Evolutionary conservation across 1,140 invertebrate genomes (phyloP).

Genomic region (Colletes latitarsis): DNA sequence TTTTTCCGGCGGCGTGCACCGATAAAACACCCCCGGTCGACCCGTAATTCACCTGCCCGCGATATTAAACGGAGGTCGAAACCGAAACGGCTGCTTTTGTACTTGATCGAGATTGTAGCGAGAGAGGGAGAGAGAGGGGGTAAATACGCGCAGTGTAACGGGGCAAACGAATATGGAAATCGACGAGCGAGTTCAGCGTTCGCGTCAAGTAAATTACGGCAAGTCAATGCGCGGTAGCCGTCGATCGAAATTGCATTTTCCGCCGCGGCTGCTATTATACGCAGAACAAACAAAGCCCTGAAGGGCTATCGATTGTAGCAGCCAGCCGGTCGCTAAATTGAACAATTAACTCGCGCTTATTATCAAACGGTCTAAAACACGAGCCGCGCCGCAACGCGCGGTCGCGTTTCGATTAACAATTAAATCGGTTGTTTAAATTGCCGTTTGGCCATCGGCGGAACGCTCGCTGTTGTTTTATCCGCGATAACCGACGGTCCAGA

Average conservation of each 20-base stretch:
- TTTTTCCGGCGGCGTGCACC: too few species aligned
- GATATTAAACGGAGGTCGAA: not conserved
- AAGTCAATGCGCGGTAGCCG: not conserved
- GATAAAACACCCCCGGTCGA: too few species aligned
- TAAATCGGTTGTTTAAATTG: conserved; percentile 11
- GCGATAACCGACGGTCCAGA: too few species aligned
- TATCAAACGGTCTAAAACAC: conserved; percentile 10
- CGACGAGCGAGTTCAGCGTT: not conserved
- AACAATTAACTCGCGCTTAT: conserved; percentile 40
- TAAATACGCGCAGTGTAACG: too few species aligned
- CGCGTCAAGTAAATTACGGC: conserved; percentile 4
- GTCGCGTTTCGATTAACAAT: conserved; percentile 1
- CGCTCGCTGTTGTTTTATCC: too few species aligned
- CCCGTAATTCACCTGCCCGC: too few species aligned
- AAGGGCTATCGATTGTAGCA: not conserved
- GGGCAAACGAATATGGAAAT: not conserved
- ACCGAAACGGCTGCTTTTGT: not conserved
- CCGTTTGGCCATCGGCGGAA: not conserved
- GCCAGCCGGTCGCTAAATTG: conserved; percentile 1
- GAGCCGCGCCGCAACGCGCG: not conserved
- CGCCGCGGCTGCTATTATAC: not conserved
- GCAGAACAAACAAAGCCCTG: conserved; percentile 24
- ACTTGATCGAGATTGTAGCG: too few species aligned
- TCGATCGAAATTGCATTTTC: conserved; percentile 34
- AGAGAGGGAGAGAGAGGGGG: too few species aligned